Evolutionary conservation across 2,797 vertebrate species (phyloP).

Genomic region (Hypotaenidia philippensis): DNA sequence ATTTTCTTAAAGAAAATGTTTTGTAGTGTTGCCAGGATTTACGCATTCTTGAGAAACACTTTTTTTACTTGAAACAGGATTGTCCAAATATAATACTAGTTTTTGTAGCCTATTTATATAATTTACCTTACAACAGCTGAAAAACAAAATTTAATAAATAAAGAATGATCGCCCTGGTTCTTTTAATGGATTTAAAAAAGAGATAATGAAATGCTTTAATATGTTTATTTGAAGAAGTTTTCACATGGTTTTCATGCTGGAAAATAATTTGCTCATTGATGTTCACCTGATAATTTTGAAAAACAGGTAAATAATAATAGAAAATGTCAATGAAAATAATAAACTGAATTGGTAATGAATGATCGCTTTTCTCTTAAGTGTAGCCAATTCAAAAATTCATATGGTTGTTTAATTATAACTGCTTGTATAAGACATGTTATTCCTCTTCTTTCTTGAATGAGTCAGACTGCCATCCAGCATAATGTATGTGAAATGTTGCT

Average conservation of each 20-base stretch:
- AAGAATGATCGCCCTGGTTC: not conserved
- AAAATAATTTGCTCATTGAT: not conserved
- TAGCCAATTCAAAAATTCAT: not conserved
- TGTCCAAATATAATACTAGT: not conserved
- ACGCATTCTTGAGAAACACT: not conserved
- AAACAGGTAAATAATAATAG: not conserved
- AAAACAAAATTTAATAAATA: not conserved
- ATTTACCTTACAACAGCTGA: not conserved
- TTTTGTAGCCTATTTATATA: not conserved
- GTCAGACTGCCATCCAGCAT: not conserved
- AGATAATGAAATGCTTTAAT: not conserved
- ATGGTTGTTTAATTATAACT: not conserved
- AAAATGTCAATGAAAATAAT: not conserved
- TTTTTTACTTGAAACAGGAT: not conserved
- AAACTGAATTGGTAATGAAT: not conserved
- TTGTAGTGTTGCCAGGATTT: not conserved
- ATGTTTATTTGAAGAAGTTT: not conserved
- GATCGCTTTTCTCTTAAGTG: not conserved
- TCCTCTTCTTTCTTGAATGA: not conserved
- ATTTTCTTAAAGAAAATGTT: not conserved
- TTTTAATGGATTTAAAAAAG: not conserved
- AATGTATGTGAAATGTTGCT: not conserved
- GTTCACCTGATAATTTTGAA: not conserved
- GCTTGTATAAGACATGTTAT: not conserved
- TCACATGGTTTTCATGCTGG: not conserved